These are phyloP conservation scores for Delichon dasypus DNA, from an alignment of 2,797 vertebrate species.

Conservation along the genomic window DNA sequence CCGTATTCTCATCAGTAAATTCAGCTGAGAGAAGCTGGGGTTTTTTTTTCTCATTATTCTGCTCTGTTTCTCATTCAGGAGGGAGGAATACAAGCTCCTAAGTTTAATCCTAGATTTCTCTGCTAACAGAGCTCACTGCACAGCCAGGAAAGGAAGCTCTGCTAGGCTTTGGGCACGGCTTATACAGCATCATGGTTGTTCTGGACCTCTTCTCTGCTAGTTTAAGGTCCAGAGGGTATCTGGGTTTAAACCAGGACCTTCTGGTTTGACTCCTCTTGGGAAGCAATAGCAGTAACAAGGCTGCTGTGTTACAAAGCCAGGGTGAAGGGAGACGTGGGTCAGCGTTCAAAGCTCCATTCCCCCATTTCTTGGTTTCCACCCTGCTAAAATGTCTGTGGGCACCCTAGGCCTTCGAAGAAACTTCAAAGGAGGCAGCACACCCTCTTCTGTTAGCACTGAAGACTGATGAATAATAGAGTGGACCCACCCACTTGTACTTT, in stretches of 20 bases:
- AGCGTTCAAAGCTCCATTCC: not conserved
- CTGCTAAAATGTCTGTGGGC: not conserved
- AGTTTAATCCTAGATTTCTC: not conserved
- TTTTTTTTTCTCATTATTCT: not conserved
- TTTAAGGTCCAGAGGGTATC: not conserved
- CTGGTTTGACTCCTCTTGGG: not conserved
- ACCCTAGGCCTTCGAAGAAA: constrained; percentile 47
- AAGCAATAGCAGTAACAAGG: not conserved
- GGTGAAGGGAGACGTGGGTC: not conserved
- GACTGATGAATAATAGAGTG: constrained; percentile 65
- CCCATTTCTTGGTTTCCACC: not conserved
- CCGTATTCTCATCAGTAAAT: not conserved
- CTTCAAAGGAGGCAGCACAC: constrained; percentile 24
- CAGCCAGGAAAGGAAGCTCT: not conserved
- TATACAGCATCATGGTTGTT: not conserved
- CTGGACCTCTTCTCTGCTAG: not conserved
- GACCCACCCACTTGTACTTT: constrained; percentile 60
- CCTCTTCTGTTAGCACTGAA: constrained; percentile 20
- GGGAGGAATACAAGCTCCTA: not conserved
- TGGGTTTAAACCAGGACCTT: not conserved
- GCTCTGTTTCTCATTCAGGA: not conserved
- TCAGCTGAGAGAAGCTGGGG: not conserved
- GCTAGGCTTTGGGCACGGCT: fast-evolving
- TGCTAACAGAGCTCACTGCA: not conserved
- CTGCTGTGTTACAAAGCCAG: not conserved